phyloP scores from a whole-genome alignment of 2,113 vertebrate species.

The Mastomys natalensis region DNA sequence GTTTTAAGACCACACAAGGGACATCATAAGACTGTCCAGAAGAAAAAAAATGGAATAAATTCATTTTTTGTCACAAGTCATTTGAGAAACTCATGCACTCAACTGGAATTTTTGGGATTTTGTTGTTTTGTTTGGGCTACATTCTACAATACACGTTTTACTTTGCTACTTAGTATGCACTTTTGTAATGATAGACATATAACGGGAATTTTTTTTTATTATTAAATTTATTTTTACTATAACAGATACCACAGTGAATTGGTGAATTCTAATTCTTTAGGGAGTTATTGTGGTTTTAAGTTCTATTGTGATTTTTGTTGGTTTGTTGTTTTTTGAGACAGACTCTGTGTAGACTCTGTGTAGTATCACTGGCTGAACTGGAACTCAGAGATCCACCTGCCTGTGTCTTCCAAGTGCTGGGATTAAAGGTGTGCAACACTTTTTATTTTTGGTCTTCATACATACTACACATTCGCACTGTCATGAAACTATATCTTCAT shows the following conservation, averaged over 20 bases:
- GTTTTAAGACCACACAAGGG: neutral
- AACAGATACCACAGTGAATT: neutral
- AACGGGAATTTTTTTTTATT: neutral
- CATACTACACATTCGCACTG: neutral
- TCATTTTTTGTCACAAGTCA: neutral
- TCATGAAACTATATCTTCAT: neutral
- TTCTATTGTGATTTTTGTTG: neutral
- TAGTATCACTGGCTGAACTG: neutral
- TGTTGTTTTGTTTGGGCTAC: neutral
- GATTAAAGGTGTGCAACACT: neutral
- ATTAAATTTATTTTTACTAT: neutral
- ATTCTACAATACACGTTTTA: neutral
- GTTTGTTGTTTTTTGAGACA: neutral
- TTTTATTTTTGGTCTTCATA: neutral
- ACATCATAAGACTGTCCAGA: neutral
- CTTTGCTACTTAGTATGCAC: neutral
- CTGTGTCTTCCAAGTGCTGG: neutral
- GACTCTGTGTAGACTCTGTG: neutral
- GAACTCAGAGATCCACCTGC: neutral
- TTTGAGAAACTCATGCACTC: neutral
- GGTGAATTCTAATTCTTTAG: neutral
- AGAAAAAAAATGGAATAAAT: neutral
- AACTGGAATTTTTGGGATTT: neutral
- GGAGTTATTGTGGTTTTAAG: neutral
- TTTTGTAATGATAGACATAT: neutral